Evolutionary conservation across 2,797 vertebrate species (phyloP).

Genomic region (Sitta carolinensis): DNA sequence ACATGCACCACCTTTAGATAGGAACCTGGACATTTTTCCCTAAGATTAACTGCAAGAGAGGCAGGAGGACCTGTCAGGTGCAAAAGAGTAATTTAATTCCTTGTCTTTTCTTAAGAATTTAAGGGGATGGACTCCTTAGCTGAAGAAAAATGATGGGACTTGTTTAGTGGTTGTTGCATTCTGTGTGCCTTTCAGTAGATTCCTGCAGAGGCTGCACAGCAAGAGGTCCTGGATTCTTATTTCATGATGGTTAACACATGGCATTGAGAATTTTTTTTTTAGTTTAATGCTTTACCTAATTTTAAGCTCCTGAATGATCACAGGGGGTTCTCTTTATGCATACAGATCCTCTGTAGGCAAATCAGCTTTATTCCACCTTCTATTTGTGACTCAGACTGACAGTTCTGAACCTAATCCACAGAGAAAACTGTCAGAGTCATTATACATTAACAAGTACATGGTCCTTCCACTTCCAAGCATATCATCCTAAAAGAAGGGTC

Average conservation of each 20-base stretch:
- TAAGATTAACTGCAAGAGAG: not conserved
- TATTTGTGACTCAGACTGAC: not conserved
- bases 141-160: not conserved
- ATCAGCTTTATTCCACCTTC: not conserved
- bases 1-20: not conserved
- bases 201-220: not conserved
- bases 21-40: not conserved
- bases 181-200: not conserved
- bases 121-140: not conserved
- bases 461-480: not conserved
- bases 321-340: not conserved
- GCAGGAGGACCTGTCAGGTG: not conserved
- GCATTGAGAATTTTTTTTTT: not conserved
- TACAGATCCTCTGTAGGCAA: not conserved
- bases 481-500: not conserved
- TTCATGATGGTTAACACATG: not conserved
- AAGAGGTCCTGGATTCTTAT: not conserved
- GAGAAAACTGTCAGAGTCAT: not conserved
- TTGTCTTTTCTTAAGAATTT: not conserved
- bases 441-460: not conserved
- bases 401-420: not conserved
- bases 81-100: not conserved
- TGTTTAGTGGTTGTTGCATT: not conserved
- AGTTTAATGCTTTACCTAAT: not conserved
- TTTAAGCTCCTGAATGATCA: not conserved